Conservation (phyloP, 2,113 vertebrate genomes). For the Kobus ellipsiprymnus region DNA sequence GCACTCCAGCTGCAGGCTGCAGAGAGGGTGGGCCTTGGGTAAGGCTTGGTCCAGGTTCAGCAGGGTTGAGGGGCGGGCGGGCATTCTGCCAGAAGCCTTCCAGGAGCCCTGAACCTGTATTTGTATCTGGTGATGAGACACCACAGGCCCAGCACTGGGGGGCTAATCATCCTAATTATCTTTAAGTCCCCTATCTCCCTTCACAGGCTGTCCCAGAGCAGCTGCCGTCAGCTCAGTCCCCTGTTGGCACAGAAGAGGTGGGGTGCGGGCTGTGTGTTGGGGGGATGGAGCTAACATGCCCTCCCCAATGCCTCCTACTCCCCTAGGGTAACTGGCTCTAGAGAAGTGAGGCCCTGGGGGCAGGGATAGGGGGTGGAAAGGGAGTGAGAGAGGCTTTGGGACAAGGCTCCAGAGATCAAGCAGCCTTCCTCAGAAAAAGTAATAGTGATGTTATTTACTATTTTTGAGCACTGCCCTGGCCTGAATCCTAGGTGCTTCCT, state of each 20-base stretch:
- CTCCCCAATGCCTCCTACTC: too few relatives aligned
- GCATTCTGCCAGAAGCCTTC: constrained; percentile 71
- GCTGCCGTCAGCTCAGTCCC: constrained; percentile 49
- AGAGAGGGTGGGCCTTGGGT: not conserved
- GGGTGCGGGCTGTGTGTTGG: not conserved
- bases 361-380: not conserved
- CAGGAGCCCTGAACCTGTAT: constrained; percentile 75
- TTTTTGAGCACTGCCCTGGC: not conserved
- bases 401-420: not conserved
- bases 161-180: constrained; percentile 71
- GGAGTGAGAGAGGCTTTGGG: not conserved
- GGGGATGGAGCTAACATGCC: not conserved
- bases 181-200: constrained; percentile 43
- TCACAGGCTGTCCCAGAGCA: constrained; percentile 41
- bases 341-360: not conserved
- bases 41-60: not conserved
- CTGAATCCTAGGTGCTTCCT: not conserved
- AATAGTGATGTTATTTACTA: not conserved
- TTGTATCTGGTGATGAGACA: constrained; percentile 80
- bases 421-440: not conserved
- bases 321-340: not conserved
- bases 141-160: constrained; percentile 37
- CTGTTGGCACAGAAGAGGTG: not conserved
- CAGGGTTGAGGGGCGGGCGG: constrained; percentile 48
- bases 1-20: constrained; percentile 44